phyloP scores from a whole-genome alignment of 2,888 invertebrate genomes.

The Marronus borbonicus region DNA sequence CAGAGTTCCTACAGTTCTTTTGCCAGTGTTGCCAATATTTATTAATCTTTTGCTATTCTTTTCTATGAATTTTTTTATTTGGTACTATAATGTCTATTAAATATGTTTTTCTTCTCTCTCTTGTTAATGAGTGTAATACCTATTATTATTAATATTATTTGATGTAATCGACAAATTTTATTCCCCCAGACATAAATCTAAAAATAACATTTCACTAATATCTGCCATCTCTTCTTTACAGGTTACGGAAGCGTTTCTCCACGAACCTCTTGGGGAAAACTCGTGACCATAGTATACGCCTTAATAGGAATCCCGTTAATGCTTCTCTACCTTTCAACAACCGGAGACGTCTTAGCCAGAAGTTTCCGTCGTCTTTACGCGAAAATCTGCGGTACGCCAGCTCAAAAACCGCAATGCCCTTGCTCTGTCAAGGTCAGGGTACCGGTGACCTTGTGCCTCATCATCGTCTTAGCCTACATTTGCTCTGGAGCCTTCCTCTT shows the following conservation, averaged over 20 bases:
- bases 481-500: conserved; percentile 92
- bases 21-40: too few species aligned
- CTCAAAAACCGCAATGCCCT: conserved; percentile 64
- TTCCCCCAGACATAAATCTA: background rate
- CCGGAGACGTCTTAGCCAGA: conserved; percentile 88
- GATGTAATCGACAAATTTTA: too few species aligned
- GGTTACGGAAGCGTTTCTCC: conserved; percentile 91
- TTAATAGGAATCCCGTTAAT: conserved; percentile 91
- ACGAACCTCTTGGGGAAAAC: conserved; percentile 83
- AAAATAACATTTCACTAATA: background rate
- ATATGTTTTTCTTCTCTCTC: too few species aligned
- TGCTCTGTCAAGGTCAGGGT: conserved; percentile 81
- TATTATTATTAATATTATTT: too few species aligned
- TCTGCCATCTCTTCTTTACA: conserved; percentile 67
- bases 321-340: conserved; percentile 89
- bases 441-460: conserved; percentile 88
- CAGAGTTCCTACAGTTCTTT: too few species aligned
- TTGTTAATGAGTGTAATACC: too few species aligned
- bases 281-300: conserved; percentile 89
- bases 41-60: too few species aligned
- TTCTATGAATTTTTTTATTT: too few species aligned
- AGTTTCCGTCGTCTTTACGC: conserved; percentile 83
- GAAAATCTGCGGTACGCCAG: conserved; percentile 70
- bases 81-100: too few species aligned
- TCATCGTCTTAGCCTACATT: conserved; percentile 90